These are phyloP conservation scores for Cairina moschata DNA, from an alignment of 2,113 vertebrate species.

Conservation along the genomic window DNA sequence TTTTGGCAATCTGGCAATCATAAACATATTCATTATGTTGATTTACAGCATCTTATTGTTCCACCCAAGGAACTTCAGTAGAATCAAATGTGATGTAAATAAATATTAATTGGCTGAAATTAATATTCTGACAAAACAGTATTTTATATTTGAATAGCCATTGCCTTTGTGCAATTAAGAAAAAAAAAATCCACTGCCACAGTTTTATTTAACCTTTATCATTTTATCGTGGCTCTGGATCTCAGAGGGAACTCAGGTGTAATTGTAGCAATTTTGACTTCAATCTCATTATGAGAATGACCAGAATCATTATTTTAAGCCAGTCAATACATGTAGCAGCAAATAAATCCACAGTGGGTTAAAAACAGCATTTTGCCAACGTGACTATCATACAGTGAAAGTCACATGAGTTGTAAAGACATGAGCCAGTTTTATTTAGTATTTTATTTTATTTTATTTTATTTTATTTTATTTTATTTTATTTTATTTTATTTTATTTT, in stretches of 20 bases:
- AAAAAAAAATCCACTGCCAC: accelerated
- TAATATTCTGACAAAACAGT: background rate
- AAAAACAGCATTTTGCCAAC: too few relatives aligned
- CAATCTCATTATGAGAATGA: background rate
- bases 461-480: too few relatives aligned
- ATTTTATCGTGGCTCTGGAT: background rate
- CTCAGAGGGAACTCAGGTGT: background rate
- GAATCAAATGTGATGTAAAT: background rate
- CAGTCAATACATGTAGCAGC: background rate
- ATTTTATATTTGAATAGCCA: background rate
- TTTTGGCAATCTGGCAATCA: background rate
- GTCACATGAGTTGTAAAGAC: too few relatives aligned
- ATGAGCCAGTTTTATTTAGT: too few relatives aligned
- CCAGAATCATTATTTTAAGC: background rate
- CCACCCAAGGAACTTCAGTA: background rate
- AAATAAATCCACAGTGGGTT: background rate
- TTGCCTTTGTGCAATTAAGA: background rate
- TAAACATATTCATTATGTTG: background rate
- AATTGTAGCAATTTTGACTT: background rate
- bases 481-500: too few relatives aligned
- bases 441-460: too few relatives aligned
- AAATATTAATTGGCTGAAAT: background rate
- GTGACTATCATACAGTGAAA: too few relatives aligned
- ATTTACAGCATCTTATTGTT: background rate
- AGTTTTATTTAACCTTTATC: background rate